Evolutionary conservation across 2,888 invertebrate species (phyloP).

Genomic region (Euphydryas editha): DNA sequence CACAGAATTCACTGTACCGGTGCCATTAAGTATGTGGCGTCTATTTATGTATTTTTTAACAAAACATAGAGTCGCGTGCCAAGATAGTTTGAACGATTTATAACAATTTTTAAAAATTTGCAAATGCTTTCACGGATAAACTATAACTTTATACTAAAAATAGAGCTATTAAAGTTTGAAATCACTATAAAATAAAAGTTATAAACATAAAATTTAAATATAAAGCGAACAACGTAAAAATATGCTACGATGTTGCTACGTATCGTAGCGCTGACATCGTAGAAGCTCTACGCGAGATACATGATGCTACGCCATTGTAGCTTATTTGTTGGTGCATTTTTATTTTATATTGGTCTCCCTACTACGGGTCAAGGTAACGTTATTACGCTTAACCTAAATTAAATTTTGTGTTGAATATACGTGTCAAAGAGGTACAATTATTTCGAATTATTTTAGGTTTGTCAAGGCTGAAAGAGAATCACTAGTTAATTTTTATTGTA

Average conservation of each 20-base stretch:
- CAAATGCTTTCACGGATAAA: background rate
- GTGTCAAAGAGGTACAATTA: background rate
- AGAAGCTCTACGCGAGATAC: slow-evolving; percentile 20
- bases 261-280: slow-evolving; percentile 28
- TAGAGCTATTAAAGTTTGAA: slow-evolving; percentile 16
- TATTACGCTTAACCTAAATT: slow-evolving; percentile 11
- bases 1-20: too few species aligned
- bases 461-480: too few species aligned
- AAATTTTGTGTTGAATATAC: background rate
- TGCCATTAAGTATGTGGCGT: too few species aligned
- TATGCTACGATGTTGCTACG: slow-evolving; percentile 34
- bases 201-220: slow-evolving; percentile 37
- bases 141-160: background rate
- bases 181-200: slow-evolving; percentile 19
- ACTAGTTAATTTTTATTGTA: too few species aligned
- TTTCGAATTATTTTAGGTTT: background rate
- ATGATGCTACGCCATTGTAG: slow-evolving; percentile 23
- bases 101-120: background rate
- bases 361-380: slow-evolving; percentile 18
- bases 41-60: too few species aligned
- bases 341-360: slow-evolving; percentile 10
- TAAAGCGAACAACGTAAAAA: slow-evolving; percentile 29
- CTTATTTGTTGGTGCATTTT: slow-evolving; percentile 15
- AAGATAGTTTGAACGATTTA: background rate
- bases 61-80: background rate